Evolutionary conservation across 2,888 invertebrate genomes (phyloP).

Genomic region (Patella ulyssiponensis): DNA sequence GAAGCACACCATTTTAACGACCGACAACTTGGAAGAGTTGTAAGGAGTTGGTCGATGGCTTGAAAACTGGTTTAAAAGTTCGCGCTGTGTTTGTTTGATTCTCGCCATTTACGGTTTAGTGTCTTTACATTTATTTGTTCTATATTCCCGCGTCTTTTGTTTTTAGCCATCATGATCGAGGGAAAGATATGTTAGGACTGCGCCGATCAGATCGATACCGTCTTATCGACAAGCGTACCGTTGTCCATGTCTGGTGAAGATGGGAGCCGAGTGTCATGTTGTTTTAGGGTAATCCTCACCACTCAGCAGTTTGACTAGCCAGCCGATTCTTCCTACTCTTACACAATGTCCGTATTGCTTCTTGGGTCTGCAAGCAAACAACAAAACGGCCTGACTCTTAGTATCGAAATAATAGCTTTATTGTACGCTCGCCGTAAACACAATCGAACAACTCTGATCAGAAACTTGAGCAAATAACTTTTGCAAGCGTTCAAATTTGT

Average conservation of each 20-base stretch:
- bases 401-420: conserved; percentile 5
- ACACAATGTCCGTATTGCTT: conserved; percentile 8
- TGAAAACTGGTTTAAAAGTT: no score
- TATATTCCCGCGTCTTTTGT: not conserved
- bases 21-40: no score
- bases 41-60: no score
- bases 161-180: not conserved
- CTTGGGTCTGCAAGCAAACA: not conserved
- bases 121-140: conserved; percentile 7
- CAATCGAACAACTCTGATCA: conserved; percentile 5
- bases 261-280: not conserved
- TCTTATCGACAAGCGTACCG: not conserved
- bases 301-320: conserved; percentile 9
- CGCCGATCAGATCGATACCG: not conserved
- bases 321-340: conserved; percentile 5
- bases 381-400: not conserved
- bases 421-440: not conserved
- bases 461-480: not conserved
- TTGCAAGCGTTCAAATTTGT: conserved; percentile 24
- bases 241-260: not conserved
- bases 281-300: conserved; percentile 1
- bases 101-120: not conserved
- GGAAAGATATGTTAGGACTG: conserved; percentile 1
- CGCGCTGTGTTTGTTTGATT: conserved; percentile 4
- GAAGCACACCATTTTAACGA: no score